These are phyloP conservation scores for Symphodus melops DNA, from an alignment of 2,113 vertebrate genomes.

Conservation along the genomic window DNA sequence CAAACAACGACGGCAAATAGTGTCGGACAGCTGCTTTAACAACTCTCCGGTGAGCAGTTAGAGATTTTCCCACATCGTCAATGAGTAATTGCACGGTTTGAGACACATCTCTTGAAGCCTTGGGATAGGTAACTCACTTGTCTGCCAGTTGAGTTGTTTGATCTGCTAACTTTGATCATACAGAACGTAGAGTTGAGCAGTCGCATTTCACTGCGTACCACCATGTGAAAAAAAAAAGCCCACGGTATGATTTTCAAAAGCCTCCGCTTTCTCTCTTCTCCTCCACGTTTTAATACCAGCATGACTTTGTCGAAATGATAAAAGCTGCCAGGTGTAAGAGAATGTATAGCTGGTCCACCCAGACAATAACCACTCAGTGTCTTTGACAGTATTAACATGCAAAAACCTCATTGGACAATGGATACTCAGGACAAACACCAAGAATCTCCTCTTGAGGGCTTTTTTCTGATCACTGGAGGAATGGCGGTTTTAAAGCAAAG, in stretches of 20 bases:
- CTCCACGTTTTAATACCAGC: not conserved
- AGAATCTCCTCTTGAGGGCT: constrained; percentile 17
- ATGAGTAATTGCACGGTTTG: constrained; percentile 55
- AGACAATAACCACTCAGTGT: constrained; percentile 4
- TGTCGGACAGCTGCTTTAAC: constrained; percentile 28
- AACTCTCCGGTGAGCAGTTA: constrained; percentile 11
- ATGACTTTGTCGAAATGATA: constrained; percentile 7
- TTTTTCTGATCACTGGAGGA: constrained; percentile 54
- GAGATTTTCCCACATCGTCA: constrained; percentile 40
- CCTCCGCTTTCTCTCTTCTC: constrained; percentile 3
- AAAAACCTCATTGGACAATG: not conserved
- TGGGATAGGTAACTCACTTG: constrained; percentile 57
- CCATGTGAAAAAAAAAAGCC: constrained; percentile 15
- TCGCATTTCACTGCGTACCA: constrained; percentile 34
- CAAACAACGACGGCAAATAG: constrained; percentile 53
- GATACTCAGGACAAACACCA: not conserved
- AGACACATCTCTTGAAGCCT: constrained; percentile 57
- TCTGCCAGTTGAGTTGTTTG: constrained; percentile 63
- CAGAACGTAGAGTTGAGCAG: constrained; percentile 36
- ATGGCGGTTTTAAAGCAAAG: constrained; percentile 30
- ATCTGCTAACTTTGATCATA: constrained; percentile 74
- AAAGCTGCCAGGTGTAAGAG: not conserved
- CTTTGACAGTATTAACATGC: not conserved
- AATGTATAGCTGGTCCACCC: constrained; percentile 1
- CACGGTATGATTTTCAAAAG: constrained; percentile 27